phyloP scores from a whole-genome alignment of 2,888 invertebrate genomes.

The Parnassius smintheus region DNA sequence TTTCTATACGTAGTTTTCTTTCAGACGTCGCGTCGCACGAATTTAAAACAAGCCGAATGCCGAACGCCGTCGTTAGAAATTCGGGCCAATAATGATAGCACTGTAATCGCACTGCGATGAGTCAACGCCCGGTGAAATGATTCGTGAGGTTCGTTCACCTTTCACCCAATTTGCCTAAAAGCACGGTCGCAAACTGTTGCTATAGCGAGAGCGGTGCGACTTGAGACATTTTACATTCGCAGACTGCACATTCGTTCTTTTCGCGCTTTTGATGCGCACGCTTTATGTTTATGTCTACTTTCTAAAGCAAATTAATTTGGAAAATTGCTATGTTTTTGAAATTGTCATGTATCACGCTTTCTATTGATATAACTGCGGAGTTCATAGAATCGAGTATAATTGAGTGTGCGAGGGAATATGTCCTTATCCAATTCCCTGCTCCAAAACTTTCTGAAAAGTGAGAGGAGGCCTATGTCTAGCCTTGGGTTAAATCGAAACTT shows the following conservation, averaged over 20 bases:
- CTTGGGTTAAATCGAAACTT: too few relatives aligned
- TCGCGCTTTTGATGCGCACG: constrained; percentile 16
- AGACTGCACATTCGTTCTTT: constrained; percentile 34
- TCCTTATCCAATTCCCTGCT: too few relatives aligned
- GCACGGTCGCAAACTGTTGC: constrained; percentile 48
- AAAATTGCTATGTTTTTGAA: too few relatives aligned
- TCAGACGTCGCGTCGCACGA: constrained; percentile 36
- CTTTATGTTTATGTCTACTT: constrained; percentile 15
- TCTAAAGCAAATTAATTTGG: constrained; percentile 10
- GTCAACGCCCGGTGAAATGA: constrained; percentile 69
- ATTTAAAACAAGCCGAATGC: constrained; percentile 40
- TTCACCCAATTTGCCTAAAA: constrained; percentile 72
- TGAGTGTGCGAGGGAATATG: too few relatives aligned
- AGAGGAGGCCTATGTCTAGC: too few relatives aligned
- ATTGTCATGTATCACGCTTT: too few relatives aligned
- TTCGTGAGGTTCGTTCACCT: constrained; percentile 59
- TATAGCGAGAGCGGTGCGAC: constrained; percentile 34
- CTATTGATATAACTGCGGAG: too few relatives aligned
- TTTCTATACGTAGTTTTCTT: constrained; percentile 39
- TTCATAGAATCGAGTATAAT: too few relatives aligned
- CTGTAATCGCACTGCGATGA: constrained; percentile 55
- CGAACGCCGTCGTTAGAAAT: constrained; percentile 54
- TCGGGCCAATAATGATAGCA: constrained; percentile 63
- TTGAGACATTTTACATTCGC: constrained; percentile 37
- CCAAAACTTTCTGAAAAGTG: too few relatives aligned